Conservation (phyloP, 1,140 invertebrate genomes). For the Ostrea edulis region DNA sequence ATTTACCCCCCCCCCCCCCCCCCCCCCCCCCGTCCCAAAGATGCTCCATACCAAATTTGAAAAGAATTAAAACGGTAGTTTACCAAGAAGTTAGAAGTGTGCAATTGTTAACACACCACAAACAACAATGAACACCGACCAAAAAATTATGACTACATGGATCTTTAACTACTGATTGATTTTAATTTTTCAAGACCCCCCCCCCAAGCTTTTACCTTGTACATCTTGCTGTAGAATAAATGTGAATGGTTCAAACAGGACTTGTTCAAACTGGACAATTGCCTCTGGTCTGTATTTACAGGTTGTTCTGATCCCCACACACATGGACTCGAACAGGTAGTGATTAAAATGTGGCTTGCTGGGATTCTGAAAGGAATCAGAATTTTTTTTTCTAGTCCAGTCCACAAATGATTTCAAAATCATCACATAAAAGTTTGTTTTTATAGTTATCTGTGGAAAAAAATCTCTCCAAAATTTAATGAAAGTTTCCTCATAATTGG, state of each 20-base stretch:
- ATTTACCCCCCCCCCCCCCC: too few relatives aligned
- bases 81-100: too few relatives aligned
- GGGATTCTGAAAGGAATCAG: constrained; percentile 86
- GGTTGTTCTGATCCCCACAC: constrained; percentile 91
- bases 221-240: constrained; percentile 95
- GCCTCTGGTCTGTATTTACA: constrained; percentile 89
- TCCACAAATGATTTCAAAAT: too few relatives aligned
- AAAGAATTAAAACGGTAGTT: too few relatives aligned
- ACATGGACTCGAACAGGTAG: constrained; percentile 96
- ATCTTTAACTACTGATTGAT: too few relatives aligned
- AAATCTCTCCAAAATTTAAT: background rate
- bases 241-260: constrained; percentile 95
- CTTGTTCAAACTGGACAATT: constrained; percentile 93
- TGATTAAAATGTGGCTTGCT: constrained; percentile 98
- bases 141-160: too few relatives aligned
- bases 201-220: constrained; percentile 88
- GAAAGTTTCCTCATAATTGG: background rate
- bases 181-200: too few relatives aligned
- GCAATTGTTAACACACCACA: background rate
- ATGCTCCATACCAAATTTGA: too few relatives aligned
- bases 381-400: background rate
- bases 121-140: too few relatives aligned
- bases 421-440: too few relatives aligned
- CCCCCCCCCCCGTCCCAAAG: too few relatives aligned
- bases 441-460: background rate